Conservation (phyloP, 1,140 invertebrate species). For the Apis dorsata region DNA sequence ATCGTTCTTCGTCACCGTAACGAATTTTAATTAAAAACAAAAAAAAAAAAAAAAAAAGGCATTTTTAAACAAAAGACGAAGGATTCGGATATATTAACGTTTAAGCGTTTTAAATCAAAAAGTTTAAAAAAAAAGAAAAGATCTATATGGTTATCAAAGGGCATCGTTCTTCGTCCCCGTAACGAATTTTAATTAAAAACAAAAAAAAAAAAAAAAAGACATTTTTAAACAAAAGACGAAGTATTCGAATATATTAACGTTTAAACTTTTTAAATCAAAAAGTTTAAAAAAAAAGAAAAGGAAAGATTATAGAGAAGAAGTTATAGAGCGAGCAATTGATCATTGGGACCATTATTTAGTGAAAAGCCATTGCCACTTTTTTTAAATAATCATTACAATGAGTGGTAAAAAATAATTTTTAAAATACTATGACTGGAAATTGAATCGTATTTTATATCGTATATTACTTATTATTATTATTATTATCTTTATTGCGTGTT, state of each 20-base stretch:
- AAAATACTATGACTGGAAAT: neutral
- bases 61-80: neutral
- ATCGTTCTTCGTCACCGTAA: neutral
- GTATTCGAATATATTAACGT: neutral
- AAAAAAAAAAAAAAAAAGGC: too few relatives aligned
- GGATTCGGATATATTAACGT: neutral
- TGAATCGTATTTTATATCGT: too few relatives aligned
- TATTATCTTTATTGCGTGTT: neutral
- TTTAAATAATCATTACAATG: neutral
- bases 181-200: neutral
- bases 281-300: too few relatives aligned
- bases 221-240: neutral
- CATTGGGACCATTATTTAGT: neutral
- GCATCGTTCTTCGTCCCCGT: slow-evolving; percentile 1
- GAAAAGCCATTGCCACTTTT: neutral
- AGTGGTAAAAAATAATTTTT: neutral
- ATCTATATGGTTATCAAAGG: slow-evolving; percentile 16
- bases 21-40: neutral
- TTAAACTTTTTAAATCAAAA: neutral
- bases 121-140: neutral
- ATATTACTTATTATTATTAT: neutral
- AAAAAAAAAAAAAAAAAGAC: too few relatives aligned
- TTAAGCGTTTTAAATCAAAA: neutral
- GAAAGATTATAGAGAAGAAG: neutral
- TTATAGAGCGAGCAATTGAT: neutral